Percentiles rank a stretch among this genome's conserved stretches.
Evolutionary conservation across 2,797 vertebrate genomes (phyloP).

Genomic region (Pagetopsis macropterus): DNA sequence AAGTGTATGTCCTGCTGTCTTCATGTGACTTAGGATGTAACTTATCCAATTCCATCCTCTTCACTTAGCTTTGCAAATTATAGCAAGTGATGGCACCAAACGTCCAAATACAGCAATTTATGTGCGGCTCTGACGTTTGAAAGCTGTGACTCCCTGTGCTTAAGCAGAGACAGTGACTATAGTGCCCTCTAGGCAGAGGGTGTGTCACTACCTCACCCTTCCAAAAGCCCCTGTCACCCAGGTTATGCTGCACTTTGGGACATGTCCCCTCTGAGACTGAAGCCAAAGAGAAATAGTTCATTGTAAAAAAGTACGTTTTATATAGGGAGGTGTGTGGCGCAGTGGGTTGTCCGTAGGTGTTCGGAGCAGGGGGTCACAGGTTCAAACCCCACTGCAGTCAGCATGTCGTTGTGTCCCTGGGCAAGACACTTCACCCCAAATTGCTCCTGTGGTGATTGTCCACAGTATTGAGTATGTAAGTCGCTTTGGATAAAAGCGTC

Average conservation of each 20-base stretch:
- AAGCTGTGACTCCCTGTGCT: constrained; percentile 12
- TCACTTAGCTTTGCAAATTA: constrained; percentile 48
- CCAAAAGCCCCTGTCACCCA: constrained; percentile 38
- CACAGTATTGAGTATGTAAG: too few species aligned
- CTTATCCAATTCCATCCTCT: constrained; percentile 28
- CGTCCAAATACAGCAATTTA: constrained; percentile 5
- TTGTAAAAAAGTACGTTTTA: constrained; percentile 27
- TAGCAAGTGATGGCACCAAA: constrained; percentile 25
- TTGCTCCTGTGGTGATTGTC: too few species aligned
- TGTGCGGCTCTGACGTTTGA: constrained; percentile 17
- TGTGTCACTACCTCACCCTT: constrained; percentile 62
- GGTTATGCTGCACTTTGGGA: constrained; percentile 40
- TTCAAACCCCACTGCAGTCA: too few species aligned
- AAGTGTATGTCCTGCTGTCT: constrained; percentile 25
- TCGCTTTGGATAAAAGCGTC: too few species aligned
- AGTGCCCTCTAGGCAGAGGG: constrained; percentile 76
- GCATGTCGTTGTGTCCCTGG: too few species aligned
- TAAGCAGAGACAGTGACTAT: constrained; percentile 37
- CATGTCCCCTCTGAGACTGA: constrained; percentile 29
- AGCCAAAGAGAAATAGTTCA: constrained; percentile 6
- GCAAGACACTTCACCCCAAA: too few species aligned
- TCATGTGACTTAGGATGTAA: constrained; percentile 24
- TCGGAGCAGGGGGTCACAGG: too few species aligned
- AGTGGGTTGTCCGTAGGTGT: too few species aligned
- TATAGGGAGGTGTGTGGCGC: neutral